Conservation (phyloP, 2,797 vertebrate species). For the Bradypus variegatus region DNA sequence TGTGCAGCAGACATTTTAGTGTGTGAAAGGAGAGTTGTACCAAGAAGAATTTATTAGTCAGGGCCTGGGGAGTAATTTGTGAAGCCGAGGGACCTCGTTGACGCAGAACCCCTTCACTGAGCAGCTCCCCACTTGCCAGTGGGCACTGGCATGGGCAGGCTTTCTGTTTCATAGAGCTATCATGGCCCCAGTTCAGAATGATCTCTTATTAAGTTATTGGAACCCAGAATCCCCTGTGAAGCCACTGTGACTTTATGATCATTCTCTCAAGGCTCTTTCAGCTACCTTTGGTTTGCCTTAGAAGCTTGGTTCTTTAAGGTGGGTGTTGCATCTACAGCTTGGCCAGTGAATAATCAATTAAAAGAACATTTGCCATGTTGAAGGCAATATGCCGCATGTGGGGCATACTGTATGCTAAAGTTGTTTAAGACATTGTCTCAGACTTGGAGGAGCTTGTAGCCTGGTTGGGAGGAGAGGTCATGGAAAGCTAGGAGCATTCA, state of each 20-base stretch:
- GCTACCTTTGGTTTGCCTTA: not conserved
- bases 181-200: not conserved
- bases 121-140: not conserved
- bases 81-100: not conserved
- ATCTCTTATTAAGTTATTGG: not conserved
- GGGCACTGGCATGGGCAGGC: not conserved
- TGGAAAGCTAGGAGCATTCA: not conserved
- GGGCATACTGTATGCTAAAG: not conserved
- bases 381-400: not conserved
- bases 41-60: not conserved
- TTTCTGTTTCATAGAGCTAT: not conserved
- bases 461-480: not conserved
- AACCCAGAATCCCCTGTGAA: not conserved
- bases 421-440: not conserved
- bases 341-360: not conserved
- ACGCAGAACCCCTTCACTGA: not conserved
- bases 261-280: not conserved
- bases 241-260: not conserved
- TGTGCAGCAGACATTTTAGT: too few relatives aligned
- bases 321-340: not conserved
- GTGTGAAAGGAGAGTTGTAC: not conserved
- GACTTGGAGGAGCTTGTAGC: not conserved
- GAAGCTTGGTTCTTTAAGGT: not conserved
- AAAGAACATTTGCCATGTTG: not conserved
- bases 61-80: not conserved